phyloP scores from a whole-genome alignment of 1,140 invertebrate species.

The Drosophila sturtevanti region DNA sequence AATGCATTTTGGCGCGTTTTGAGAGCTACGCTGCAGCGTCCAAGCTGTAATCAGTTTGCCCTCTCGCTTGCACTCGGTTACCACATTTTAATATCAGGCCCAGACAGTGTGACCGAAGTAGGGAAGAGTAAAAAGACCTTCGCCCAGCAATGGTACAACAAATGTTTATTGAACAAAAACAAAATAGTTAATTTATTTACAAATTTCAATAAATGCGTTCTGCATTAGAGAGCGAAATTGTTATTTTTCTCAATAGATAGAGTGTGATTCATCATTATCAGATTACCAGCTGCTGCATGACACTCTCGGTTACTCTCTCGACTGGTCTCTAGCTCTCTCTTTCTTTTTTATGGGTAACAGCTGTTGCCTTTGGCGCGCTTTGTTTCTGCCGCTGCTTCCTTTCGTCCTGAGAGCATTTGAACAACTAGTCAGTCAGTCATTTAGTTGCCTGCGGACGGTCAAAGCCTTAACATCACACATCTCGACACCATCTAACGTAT shows the following conservation, averaged over 20 bases:
- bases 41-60: not conserved
- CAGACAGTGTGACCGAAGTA: slow-evolving; percentile 1
- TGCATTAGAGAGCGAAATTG: slow-evolving; percentile 9
- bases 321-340: slow-evolving; percentile 11
- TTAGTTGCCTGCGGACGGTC: slow-evolving; percentile 52
- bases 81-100: not conserved
- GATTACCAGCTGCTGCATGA: slow-evolving; percentile 27
- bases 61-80: not conserved
- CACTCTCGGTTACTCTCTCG: slow-evolving; percentile 20
- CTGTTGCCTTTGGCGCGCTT: slow-evolving; percentile 68
- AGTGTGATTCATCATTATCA: slow-evolving; percentile 18
- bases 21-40: slow-evolving; percentile 25
- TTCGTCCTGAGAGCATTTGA: not conserved
- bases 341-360: slow-evolving; percentile 23
- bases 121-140: not conserved
- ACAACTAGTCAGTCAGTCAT: not conserved
- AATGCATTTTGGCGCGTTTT: slow-evolving; percentile 53
- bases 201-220: not conserved
- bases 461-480: slow-evolving; percentile 44
- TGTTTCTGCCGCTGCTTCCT: slow-evolving; percentile 30
- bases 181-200: not conserved
- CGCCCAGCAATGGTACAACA: not conserved
- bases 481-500: not conserved
- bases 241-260: slow-evolving; percentile 30
- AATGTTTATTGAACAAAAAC: not conserved